Evolutionary conservation across 2,113 vertebrate species (phyloP).

Genomic region (Prietella phreatophila): DNA sequence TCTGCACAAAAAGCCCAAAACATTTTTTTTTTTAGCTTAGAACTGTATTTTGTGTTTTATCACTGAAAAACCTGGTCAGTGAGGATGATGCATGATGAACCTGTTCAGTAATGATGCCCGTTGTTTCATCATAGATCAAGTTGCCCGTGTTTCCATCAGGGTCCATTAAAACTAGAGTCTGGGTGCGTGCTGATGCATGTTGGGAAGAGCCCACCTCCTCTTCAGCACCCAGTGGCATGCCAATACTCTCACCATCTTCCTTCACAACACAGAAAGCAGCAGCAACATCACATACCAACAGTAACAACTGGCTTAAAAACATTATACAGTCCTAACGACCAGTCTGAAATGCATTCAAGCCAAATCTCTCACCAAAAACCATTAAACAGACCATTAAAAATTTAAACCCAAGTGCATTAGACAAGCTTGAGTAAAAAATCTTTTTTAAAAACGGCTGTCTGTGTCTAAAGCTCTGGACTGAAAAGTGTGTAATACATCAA

Average conservation of each 20-base stretch:
- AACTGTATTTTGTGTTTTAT: neutral
- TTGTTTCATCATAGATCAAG: constrained; percentile 51
- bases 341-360: no score
- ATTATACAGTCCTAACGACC: neutral
- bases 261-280: constrained; percentile 44
- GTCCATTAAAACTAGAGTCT: constrained; percentile 58
- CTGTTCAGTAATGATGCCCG: constrained; percentile 56
- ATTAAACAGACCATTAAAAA: neutral
- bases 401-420: neutral
- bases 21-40: neutral
- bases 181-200: constrained; percentile 40
- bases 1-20: neutral
- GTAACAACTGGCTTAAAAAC: neutral
- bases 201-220: constrained; percentile 56
- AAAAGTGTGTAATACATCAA: neutral
- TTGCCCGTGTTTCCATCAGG: constrained; percentile 45
- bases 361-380: no score
- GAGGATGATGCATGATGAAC: constrained; percentile 23
- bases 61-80: neutral
- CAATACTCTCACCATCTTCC: constrained; percentile 57
- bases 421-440: neutral
- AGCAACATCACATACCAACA: neutral
- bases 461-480: neutral
- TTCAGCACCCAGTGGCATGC: constrained; percentile 50
- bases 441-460: neutral